phyloP scores from a whole-genome alignment of 2,888 invertebrate species.

The Tenthredo mesomela region DNA sequence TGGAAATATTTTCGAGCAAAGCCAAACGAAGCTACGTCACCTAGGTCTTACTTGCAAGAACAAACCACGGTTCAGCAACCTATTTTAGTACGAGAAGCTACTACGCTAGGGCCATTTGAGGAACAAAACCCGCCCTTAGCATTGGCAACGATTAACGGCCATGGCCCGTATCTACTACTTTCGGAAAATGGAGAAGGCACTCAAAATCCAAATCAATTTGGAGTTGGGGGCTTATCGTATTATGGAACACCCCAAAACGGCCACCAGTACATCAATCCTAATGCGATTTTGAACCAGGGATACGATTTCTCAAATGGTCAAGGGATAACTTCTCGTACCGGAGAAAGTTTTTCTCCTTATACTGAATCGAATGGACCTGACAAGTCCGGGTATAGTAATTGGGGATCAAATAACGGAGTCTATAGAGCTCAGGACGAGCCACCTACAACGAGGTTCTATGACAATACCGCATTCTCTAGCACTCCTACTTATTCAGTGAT shows the following conservation, averaged over 20 bases:
- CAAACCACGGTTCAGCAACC: conserved; percentile 54
- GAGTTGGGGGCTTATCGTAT: background rate
- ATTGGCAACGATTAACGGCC: conserved; percentile 59
- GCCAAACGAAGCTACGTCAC: conserved; percentile 31
- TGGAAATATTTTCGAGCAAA: conserved; percentile 66
- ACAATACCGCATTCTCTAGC: conserved; percentile 24
- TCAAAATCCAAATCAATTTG: conserved; percentile 19
- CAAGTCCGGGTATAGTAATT: background rate
- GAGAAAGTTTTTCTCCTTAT: background rate
- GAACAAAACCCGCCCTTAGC: conserved; percentile 55
- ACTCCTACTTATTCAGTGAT: conserved; percentile 40
- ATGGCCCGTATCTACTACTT: conserved; percentile 59
- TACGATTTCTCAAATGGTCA: background rate
- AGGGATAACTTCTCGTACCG: background rate
- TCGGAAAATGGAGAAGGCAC: background rate
- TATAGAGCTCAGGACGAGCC: background rate
- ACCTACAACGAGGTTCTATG: conserved; percentile 9
- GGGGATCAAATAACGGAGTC: conserved; percentile 2
- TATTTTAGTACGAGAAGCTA: conserved; percentile 20
- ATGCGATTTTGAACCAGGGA: background rate
- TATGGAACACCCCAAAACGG: conserved; percentile 5
- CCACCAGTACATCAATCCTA: conserved; percentile 15
- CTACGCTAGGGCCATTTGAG: conserved; percentile 52
- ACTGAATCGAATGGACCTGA: background rate
- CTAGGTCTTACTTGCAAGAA: conserved; percentile 29